Percentiles rank a stretch among this genome's conserved stretches.
These are phyloP conservation scores for Acrobeloides nanus DNA, from an alignment of 2,888 invertebrate genomes.

Conservation along the genomic window DNA sequence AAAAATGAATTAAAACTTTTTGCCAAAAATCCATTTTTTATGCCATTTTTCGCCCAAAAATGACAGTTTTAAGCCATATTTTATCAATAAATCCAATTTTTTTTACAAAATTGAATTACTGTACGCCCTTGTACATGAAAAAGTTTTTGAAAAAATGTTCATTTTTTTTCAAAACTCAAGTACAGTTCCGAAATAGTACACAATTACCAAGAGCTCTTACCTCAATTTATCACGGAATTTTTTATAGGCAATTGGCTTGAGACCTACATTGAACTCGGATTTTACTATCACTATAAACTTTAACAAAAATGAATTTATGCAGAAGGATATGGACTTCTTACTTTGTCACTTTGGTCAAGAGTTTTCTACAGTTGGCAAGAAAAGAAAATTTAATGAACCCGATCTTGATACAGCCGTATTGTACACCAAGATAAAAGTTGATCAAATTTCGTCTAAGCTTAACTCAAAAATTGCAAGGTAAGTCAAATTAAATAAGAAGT, in stretches of 20 bases:
- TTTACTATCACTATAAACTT: constrained; percentile 43
- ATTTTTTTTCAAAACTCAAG: too few species aligned
- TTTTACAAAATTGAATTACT: neutral
- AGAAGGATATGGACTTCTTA: constrained; percentile 32
- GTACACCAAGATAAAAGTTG: constrained; percentile 32
- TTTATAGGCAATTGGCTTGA: constrained; percentile 39
- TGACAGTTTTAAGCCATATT: too few species aligned
- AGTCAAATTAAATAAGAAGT: neutral
- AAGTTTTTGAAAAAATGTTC: too few species aligned
- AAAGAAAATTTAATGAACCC: constrained; percentile 6
- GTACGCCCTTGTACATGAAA: too few species aligned
- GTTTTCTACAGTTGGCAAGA: constrained; percentile 14
- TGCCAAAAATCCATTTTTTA: too few species aligned
- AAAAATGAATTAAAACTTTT: too few species aligned
- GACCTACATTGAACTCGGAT: constrained; percentile 44
- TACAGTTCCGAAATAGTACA: too few species aligned
- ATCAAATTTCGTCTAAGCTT: constrained; percentile 17
- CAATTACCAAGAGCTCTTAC: too few species aligned
- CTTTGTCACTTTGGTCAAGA: constrained; percentile 32
- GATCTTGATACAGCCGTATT: constrained; percentile 9
- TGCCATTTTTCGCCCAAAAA: too few species aligned
- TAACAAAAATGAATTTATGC: constrained; percentile 41
- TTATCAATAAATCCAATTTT: too few species aligned
- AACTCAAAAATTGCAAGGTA: constrained; percentile 18
- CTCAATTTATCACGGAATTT: too few species aligned